phyloP scores from a whole-genome alignment of 2,797 vertebrate genomes.

The Onychomys arenicola region DNA sequence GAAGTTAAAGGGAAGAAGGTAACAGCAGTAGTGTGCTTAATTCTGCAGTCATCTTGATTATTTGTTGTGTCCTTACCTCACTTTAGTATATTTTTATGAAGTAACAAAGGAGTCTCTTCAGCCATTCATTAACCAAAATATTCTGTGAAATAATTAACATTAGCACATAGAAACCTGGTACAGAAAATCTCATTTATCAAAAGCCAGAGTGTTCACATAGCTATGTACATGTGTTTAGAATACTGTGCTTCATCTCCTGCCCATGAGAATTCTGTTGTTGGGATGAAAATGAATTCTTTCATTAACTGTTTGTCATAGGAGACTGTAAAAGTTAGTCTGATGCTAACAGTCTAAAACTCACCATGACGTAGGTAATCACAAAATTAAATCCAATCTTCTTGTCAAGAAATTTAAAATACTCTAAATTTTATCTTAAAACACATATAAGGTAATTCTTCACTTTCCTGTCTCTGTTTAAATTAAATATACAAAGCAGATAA shows the following conservation, averaged over 20 bases:
- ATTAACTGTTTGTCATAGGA: neutral
- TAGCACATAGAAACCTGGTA: neutral
- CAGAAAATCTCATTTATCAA: neutral
- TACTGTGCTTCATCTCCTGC: neutral
- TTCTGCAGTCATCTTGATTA: neutral
- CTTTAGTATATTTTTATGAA: neutral
- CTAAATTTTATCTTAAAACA: neutral
- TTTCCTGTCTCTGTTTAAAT: neutral
- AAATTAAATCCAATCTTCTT: constrained; percentile 21
- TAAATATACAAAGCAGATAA: neutral
- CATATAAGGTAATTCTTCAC: neutral
- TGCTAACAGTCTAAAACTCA: neutral
- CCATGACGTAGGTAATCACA: neutral
- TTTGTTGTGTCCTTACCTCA: neutral
- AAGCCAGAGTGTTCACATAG: neutral
- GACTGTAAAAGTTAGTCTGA: neutral
- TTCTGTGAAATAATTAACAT: neutral
- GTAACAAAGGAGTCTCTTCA: neutral
- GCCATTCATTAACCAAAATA: neutral
- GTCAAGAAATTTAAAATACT: constrained; percentile 21
- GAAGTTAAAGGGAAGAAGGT: neutral
- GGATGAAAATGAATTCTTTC: neutral
- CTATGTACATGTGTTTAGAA: neutral
- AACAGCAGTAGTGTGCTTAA: neutral
- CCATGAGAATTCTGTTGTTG: neutral